Evolutionary conservation across 2,797 vertebrate genomes (phyloP).

Genomic region (Rhabdomys pumilio): DNA sequence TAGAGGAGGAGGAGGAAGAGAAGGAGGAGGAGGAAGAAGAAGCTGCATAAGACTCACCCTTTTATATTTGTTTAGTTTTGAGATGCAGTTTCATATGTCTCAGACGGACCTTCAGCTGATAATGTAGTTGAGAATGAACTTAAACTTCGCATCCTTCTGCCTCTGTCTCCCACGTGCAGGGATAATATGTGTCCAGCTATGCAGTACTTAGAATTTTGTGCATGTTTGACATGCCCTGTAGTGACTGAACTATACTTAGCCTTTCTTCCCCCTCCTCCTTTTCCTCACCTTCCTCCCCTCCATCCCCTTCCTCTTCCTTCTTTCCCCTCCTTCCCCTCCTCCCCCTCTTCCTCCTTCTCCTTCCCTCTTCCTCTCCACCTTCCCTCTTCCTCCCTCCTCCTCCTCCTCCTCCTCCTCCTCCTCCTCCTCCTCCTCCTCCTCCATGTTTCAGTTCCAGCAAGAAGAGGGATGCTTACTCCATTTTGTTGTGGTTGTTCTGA

Average conservation of each 20-base stretch:
- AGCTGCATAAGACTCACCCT: background rate
- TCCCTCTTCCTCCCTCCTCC: no score
- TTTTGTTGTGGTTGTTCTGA: background rate
- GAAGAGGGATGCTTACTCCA: no score
- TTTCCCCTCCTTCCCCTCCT: background rate
- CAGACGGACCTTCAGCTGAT: background rate
- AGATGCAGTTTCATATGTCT: background rate
- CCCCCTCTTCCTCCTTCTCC: background rate
- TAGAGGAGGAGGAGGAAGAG: no score
- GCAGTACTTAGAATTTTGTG: background rate
- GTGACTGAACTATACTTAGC: background rate
- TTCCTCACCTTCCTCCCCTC: background rate
- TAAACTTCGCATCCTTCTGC: background rate
- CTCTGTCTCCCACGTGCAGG: background rate
- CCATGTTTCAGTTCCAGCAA: background rate
- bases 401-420: background rate
- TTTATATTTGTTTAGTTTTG: background rate
- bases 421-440: background rate
- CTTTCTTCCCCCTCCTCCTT: background rate
- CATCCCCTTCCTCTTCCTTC: background rate
- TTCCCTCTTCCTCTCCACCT: background rate
- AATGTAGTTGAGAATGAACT: background rate
- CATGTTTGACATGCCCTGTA: background rate
- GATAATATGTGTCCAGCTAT: background rate
- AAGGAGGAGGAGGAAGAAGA: no score